Percentiles rank a stretch among this genome's conserved stretches.
phyloP scores from a whole-genome alignment of 1,140 invertebrate genomes.

The Sipha flava region DNA sequence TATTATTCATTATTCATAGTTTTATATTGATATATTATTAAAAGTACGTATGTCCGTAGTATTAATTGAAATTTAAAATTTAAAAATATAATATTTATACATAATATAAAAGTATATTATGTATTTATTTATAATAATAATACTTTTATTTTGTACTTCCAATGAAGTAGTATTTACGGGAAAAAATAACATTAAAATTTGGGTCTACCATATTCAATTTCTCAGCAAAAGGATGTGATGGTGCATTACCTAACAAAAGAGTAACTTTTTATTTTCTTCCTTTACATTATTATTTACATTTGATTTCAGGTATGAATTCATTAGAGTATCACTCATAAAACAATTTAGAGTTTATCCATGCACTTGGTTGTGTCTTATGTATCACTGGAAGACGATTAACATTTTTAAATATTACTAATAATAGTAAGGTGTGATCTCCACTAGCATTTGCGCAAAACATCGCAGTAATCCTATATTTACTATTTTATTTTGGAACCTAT shows the following conservation, averaged over 20 bases:
- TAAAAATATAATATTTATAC: too few relatives aligned
- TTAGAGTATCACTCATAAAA: constrained; percentile 34
- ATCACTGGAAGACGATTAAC: neutral
- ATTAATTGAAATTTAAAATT: too few relatives aligned
- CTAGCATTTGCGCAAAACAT: constrained; percentile 42
- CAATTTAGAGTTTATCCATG: constrained; percentile 33
- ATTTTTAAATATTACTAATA: constrained; percentile 41
- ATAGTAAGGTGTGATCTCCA: constrained; percentile 31
- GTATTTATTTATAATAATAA: too few relatives aligned
- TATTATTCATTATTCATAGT: too few relatives aligned
- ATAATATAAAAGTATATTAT: too few relatives aligned
- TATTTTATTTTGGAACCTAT: too few relatives aligned
- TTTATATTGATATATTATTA: too few relatives aligned
- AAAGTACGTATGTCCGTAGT: too few relatives aligned
- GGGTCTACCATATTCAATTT: constrained; percentile 39
- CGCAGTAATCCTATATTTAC: constrained; percentile 38
- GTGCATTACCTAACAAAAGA: neutral
- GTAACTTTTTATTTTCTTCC: constrained; percentile 15
- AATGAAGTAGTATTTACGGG: constrained; percentile 47
- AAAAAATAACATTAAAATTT: constrained; percentile 42
- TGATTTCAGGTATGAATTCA: constrained; percentile 32
- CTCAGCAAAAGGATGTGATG: constrained; percentile 46
- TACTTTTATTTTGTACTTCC: too few relatives aligned
- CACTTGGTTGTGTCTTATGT: constrained; percentile 16
- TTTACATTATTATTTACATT: constrained; percentile 18